Evolutionary conservation across 2,113 vertebrate genomes (phyloP).

Genomic region (Muntiacus muntjak): DNA sequence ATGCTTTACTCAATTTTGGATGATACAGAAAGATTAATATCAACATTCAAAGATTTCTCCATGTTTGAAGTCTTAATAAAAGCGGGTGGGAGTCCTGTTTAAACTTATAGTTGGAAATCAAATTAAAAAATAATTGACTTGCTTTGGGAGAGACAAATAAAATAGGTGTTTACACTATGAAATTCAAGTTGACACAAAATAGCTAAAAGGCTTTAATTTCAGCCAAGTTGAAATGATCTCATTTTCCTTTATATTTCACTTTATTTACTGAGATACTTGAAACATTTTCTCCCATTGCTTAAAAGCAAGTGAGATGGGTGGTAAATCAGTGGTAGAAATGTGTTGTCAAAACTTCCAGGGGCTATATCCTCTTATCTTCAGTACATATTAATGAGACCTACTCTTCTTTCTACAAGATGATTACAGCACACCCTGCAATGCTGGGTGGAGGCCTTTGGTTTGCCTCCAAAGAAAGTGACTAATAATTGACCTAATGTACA

Average conservation of each 20-base stretch:
- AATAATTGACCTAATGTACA: slow-evolving; percentile 87
- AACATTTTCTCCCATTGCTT: slow-evolving; percentile 50
- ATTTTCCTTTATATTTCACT: slow-evolving; percentile 64
- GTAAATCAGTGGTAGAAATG: slow-evolving; percentile 62
- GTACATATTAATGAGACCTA: slow-evolving; percentile 62
- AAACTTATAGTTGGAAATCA: slow-evolving; percentile 33
- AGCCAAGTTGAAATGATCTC: slow-evolving; percentile 68
- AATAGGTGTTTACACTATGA: slow-evolving; percentile 77
- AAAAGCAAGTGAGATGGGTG: slow-evolving; percentile 56
- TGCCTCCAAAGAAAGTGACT: slow-evolving; percentile 84
- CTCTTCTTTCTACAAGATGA: slow-evolving; percentile 76
- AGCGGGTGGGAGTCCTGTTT: slow-evolving; percentile 25
- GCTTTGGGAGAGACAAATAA: slow-evolving; percentile 54
- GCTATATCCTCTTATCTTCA: slow-evolving; percentile 45
- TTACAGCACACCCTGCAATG: slow-evolving; percentile 75
- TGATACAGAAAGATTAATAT: slow-evolving; percentile 24
- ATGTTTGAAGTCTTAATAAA: slow-evolving; percentile 34
- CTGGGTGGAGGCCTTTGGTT: slow-evolving; percentile 84
- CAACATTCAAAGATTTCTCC: slow-evolving; percentile 5
- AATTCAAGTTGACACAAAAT: slow-evolving; percentile 76
- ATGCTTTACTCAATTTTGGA: slow-evolving; percentile 29
- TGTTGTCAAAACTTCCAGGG: slow-evolving; percentile 59
- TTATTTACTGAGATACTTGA: slow-evolving; percentile 72
- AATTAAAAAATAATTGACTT: slow-evolving; percentile 60
- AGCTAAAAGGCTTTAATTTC: slow-evolving; percentile 72